Conservation (phyloP, 2,797 vertebrate species). For the Salarias fasciatus region DNA sequence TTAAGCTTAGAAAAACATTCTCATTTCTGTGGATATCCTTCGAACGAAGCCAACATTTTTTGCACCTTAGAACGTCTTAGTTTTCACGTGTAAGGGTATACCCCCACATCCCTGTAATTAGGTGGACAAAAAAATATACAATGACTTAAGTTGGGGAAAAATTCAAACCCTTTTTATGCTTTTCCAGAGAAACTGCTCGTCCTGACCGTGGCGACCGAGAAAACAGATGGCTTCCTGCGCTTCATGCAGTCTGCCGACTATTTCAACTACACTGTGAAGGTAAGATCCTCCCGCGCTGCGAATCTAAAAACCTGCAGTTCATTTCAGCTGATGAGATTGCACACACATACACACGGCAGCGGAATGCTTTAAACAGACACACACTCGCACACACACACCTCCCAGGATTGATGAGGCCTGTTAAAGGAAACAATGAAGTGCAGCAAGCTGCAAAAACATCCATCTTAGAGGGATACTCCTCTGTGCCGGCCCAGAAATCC, state of each 20-base stretch:
- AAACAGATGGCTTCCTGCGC: constrained; percentile 93
- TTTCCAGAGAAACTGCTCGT: constrained; percentile 91
- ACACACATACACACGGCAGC: not conserved
- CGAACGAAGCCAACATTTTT: constrained; percentile 28
- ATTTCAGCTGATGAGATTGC: too few relatives aligned
- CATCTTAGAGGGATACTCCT: constrained; percentile 31
- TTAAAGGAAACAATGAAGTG: constrained; percentile 50
- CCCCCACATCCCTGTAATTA: constrained; percentile 40
- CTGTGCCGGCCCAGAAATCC: constrained; percentile 27
- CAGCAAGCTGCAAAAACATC: constrained; percentile 33
- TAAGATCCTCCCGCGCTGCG: constrained; percentile 59
- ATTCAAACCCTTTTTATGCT: constrained; percentile 5
- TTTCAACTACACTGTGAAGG: constrained; percentile 98
- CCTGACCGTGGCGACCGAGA: constrained; percentile 92
- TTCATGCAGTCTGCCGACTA: constrained; percentile 94
- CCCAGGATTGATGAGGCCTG: constrained; percentile 37
- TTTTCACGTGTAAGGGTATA: constrained; percentile 5
- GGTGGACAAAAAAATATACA: constrained; percentile 7
- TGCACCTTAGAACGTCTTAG: constrained; percentile 9
- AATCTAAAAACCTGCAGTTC: too few relatives aligned
- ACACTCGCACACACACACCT: too few relatives aligned
- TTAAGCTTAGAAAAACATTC: constrained; percentile 48
- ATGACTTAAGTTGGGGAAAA: constrained; percentile 13
- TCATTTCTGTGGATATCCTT: constrained; percentile 49
- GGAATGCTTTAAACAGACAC: constrained; percentile 19